A percentile compares a stretch with the other conserved stretches of the same genome.
phyloP scores from a whole-genome alignment of 92 coral and sea anemone genomes.

The Palythoa grandis region DNA sequence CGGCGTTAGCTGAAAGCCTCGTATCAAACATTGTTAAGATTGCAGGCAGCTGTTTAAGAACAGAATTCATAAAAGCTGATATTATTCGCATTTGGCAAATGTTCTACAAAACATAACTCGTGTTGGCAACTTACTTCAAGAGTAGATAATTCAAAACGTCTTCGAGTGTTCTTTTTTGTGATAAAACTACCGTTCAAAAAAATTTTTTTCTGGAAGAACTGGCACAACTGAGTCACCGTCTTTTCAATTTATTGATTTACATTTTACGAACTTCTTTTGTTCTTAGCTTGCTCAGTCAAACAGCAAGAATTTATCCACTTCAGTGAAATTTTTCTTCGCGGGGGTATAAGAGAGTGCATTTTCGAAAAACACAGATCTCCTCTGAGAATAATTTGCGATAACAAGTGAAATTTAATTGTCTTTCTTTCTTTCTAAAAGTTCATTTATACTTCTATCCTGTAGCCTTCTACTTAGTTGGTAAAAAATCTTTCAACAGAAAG shows the following conservation, averaged over 20 bases:
- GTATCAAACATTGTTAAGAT: neutral
- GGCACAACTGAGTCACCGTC: no score
- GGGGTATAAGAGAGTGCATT: neutral
- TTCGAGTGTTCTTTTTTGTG: neutral
- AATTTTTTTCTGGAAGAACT: neutral
- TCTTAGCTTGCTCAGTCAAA: neutral
- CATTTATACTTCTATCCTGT: neutral
- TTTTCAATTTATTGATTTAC: slow-evolving; percentile 1
- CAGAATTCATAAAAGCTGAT: slow-evolving; percentile 1
- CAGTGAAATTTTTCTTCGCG: slow-evolving; percentile 14
- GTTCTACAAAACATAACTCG: neutral
- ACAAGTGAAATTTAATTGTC: neutral
- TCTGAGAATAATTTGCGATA: slow-evolving; percentile 23
- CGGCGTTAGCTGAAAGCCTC: neutral
- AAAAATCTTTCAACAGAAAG: no score
- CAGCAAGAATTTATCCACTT: slow-evolving; percentile 22
- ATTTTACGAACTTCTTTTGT: neutral
- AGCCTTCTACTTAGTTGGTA: neutral
- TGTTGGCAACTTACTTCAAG: neutral
- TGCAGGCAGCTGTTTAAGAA: slow-evolving; percentile 21
- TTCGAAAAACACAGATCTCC: neutral
- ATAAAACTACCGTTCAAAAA: no score
- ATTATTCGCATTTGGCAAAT: neutral
- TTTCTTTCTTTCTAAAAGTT: neutral
- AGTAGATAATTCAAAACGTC: neutral